These are phyloP conservation scores for Cinclus cinclus DNA, from an alignment of 2,113 vertebrate species.

Conservation along the genomic window DNA sequence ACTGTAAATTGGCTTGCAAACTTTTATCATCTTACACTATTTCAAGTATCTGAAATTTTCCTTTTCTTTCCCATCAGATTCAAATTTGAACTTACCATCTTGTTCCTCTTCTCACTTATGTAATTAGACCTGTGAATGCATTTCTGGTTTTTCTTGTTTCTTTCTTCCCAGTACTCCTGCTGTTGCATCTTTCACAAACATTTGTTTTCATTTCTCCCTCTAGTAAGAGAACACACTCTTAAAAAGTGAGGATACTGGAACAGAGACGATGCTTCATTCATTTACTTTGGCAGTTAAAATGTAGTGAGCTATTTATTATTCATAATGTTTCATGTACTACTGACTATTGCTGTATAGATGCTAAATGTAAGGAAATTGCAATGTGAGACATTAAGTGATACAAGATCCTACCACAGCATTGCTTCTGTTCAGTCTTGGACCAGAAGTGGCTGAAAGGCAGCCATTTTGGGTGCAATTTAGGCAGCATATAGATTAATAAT, in stretches of 20 bases:
- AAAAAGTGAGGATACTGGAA: not conserved
- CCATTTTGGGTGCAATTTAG: not conserved
- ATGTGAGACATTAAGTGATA: not conserved
- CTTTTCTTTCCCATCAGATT: not conserved
- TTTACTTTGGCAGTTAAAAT: slow-evolving; percentile 47
- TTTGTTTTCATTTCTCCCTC: slow-evolving; percentile 9
- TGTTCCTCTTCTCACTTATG: not conserved
- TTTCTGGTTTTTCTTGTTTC: not conserved
- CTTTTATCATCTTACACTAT: not conserved
- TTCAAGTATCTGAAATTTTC: not conserved
- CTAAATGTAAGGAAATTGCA: slow-evolving; percentile 24
- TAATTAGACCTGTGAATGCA: not conserved
- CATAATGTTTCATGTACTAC: not conserved
- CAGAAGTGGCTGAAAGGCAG: not conserved
- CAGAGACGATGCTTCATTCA: slow-evolving; percentile 6
- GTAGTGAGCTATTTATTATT: slow-evolving; percentile 36
- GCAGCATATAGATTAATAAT: not conserved
- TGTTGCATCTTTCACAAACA: not conserved
- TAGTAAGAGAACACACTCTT: not conserved
- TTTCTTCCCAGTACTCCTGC: not conserved
- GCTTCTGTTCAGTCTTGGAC: not conserved
- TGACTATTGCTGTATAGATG: not conserved
- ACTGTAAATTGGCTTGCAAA: not conserved
- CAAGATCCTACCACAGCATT: not conserved
- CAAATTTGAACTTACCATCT: not conserved